These are phyloP conservation scores for Biston betularia DNA, from an alignment of 2,888 invertebrate genomes.

Conservation along the genomic window DNA sequence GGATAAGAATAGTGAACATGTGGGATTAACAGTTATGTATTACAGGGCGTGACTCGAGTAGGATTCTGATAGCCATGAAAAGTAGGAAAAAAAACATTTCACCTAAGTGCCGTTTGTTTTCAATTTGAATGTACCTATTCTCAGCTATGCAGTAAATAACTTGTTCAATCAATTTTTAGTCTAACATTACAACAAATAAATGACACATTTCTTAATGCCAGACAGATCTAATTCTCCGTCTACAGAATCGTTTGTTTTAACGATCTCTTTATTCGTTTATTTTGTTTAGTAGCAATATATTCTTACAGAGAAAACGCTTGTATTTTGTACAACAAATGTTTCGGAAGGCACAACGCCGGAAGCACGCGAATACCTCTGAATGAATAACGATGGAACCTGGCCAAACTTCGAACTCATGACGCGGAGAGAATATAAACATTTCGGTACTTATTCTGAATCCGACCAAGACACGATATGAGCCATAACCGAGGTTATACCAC, in stretches of 20 bases:
- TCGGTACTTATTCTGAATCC: slow-evolving; percentile 31
- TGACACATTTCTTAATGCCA: neutral
- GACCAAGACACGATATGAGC: neutral
- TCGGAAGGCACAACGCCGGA: slow-evolving; percentile 46
- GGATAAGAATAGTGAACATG: neutral
- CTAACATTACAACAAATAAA: neutral
- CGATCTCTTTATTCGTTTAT: neutral
- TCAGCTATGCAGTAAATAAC: neutral
- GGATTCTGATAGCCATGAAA: neutral
- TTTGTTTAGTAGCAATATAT: neutral
- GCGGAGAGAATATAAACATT: slow-evolving; percentile 36
- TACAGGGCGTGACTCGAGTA: neutral
- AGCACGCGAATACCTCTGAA: slow-evolving; percentile 45
- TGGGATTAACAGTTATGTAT: no score
- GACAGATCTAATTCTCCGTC: neutral
- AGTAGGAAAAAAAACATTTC: neutral
- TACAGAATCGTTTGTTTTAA: slow-evolving; percentile 1
- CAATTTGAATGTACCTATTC: neutral
- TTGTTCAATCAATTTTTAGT: neutral
- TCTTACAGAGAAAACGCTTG: neutral
- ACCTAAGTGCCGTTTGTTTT: neutral
- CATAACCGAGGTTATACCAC: neutral
- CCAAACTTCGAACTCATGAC: slow-evolving; percentile 46
- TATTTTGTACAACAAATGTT: slow-evolving; percentile 19
- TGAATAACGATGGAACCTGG: slow-evolving; percentile 51